Percentiles rank a stretch among this genome's conserved stretches.
Conservation (phyloP, 2,888 invertebrate species). For the Drosophila birchii region DNA sequence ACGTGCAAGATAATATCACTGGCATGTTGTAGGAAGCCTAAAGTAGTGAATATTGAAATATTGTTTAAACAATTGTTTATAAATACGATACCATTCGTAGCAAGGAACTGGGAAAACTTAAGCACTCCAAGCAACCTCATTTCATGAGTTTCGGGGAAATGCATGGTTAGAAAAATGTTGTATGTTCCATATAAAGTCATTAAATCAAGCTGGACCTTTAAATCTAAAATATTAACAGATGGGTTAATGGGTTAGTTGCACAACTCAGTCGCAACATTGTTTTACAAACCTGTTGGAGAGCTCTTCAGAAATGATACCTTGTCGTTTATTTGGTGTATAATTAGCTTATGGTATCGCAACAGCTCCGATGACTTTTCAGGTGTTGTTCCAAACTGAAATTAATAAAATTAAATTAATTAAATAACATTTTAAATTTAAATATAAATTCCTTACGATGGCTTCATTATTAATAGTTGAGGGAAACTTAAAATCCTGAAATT, state of each 20-base stretch:
- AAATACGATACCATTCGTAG: conserved; percentile 41
- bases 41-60: neutral
- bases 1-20: conserved; percentile 49
- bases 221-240: conserved; percentile 25
- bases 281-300: neutral
- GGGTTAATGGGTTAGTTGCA: neutral
- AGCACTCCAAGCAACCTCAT: conserved; percentile 52
- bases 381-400: conserved; percentile 1
- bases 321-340: conserved; percentile 3
- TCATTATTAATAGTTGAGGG: neutral
- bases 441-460: neutral
- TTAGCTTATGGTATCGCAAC: conserved; percentile 6
- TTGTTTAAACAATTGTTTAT: neutral
- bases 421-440: neutral
- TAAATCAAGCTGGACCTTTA: conserved; percentile 42
- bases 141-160: conserved; percentile 56
- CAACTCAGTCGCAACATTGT: neutral
- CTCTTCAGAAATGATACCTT: neutral
- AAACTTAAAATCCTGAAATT: conserved; percentile 6
- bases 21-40: conserved; percentile 64
- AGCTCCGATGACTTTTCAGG: neutral
- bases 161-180: conserved; percentile 43
- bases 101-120: conserved; percentile 59
- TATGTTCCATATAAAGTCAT: conserved; percentile 55
- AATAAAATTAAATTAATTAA: neutral